Evolutionary conservation across 2,113 vertebrate species (phyloP), one percentile per base, ranked within the genome.

Genomic region (Noctilio leporinus): DNA sequence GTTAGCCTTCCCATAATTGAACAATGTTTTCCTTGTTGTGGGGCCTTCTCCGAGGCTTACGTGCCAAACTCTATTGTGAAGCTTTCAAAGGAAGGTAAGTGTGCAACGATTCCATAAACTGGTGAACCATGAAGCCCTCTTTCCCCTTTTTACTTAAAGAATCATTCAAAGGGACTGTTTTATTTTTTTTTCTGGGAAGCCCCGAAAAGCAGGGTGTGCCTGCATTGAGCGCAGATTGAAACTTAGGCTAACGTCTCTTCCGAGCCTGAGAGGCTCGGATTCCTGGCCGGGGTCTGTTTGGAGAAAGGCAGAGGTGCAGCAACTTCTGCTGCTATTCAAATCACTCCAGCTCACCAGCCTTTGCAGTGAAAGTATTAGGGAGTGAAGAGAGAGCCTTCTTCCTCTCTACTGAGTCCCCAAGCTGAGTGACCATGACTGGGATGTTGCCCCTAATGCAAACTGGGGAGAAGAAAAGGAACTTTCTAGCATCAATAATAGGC

Each of bases 321-420:
- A 7, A 57, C 17, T 10, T 6, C 19, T 24, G 64, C 38, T n/a
- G 55, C 15, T 86, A 0, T 19, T 87, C 12, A 24, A 26, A 45
- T 3, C 64, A 28, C 20, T 28, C 8, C 8, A 28, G 76, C 43
- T 11, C 30, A 7, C 5, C 17, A 43, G 35, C 22, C 28, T 11
- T 20, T 1, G 6, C 17, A 30, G 20, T 3, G 7, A 7, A 3
- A 55, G 28, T 22, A 10, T 24, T 1, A 16, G 24, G 30, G 9
- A 28, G 26, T 4, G 24, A 7, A 28, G 38, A 53, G 30, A 78
- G 33, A 49, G 26, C 3, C 12, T 33, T 19, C 14, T 2, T 22
- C 8, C 7, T 19, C 5, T 53, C 57, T 17, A 0, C 30, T 24
- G 35, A 22, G 57, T 84, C 15, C 53, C 6, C 4, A 5, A 5